These are phyloP conservation scores for Malthinus seriepunctatus DNA, from an alignment of 2,888 invertebrate species.

Conservation along the genomic window DNA sequence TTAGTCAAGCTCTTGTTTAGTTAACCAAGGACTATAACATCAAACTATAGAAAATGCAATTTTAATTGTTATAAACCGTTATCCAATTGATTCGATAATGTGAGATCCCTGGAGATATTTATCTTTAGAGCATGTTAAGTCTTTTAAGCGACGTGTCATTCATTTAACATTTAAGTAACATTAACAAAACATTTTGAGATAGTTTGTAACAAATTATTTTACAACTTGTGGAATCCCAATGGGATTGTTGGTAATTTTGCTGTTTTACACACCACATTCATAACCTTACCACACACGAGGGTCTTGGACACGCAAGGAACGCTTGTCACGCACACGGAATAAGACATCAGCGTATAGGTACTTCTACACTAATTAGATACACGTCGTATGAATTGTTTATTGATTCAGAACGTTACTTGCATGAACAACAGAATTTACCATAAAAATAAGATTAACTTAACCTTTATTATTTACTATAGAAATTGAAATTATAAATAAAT, in stretches of 20 bases:
- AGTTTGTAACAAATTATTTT: slow-evolving; percentile 22
- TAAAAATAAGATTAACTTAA: neutral
- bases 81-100: no score
- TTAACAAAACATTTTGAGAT: slow-evolving; percentile 11
- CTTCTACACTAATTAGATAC: slow-evolving; percentile 36
- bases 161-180: neutral
- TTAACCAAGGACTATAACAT: no score
- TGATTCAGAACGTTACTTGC: slow-evolving; percentile 25
- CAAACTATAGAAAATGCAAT: no score
- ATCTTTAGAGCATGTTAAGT: no score
- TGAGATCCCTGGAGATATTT: no score
- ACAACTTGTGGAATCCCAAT: slow-evolving; percentile 26
- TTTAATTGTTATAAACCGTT: no score
- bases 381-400: slow-evolving; percentile 40
- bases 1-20: no score
- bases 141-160: no score
- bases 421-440: slow-evolving; percentile 21
- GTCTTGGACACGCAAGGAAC: slow-evolving; percentile 36
- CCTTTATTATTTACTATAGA: neutral
- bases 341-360: slow-evolving; percentile 39
- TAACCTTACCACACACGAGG: slow-evolving; percentile 22
- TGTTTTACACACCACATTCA: slow-evolving; percentile 23
- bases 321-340: slow-evolving; percentile 38
- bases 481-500: no score
- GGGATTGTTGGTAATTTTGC: slow-evolving; percentile 25